Conservation (phyloP, 2,888 invertebrate genomes). For the Lapara coniferarum region DNA sequence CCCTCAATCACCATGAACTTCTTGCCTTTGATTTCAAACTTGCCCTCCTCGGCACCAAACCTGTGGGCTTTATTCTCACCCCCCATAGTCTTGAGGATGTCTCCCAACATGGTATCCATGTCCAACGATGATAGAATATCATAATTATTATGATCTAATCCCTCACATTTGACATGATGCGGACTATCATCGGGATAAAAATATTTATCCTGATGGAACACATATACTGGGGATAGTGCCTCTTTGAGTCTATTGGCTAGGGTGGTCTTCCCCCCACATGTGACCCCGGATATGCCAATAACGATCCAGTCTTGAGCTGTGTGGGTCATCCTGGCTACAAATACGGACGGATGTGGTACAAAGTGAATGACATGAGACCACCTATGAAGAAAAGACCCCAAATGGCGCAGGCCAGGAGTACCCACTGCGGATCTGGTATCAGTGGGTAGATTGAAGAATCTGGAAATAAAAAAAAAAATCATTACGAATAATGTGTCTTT, state of each 20-base stretch:
- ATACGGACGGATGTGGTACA: conserved; percentile 78
- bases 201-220: conserved; percentile 90
- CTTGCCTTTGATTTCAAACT: conserved; percentile 45
- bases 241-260: conserved; percentile 83
- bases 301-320: conserved; percentile 59
- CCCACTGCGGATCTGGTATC: conserved; percentile 83
- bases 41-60: conserved; percentile 30
- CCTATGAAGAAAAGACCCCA: conserved; percentile 86
- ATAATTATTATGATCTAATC: conserved; percentile 89
- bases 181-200: conserved; percentile 87
- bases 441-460: conserved; percentile 78
- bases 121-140: conserved; percentile 89
- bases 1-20: conserved; percentile 89
- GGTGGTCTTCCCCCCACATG: conserved; percentile 93
- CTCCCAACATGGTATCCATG: conserved; percentile 87
- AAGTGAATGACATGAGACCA: conserved; percentile 85
- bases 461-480: conserved; percentile 52
- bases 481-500: not conserved
- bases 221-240: conserved; percentile 68
- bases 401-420: conserved; percentile 83
- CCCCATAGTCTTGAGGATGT: conserved; percentile 75
- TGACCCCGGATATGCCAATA: conserved; percentile 89
- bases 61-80: conserved; percentile 45
- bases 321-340: conserved; percentile 34
- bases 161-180: conserved; percentile 84